These are phyloP conservation scores for Eublepharis macularius DNA, from an alignment of 2,113 vertebrate genomes.

Conservation along the genomic window DNA sequence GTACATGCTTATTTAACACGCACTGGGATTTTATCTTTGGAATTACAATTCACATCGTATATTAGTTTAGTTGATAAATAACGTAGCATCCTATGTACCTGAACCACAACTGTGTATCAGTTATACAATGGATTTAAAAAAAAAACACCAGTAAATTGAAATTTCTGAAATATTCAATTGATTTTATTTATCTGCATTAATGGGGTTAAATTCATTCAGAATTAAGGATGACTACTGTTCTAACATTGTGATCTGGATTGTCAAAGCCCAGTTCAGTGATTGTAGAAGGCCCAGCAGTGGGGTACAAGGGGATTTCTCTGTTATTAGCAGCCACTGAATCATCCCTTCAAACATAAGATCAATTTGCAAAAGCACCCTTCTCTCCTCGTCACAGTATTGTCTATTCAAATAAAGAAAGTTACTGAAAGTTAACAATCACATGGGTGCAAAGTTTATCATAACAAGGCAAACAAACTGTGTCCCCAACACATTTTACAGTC, in stretches of 20 bases:
- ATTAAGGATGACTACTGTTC: background rate
- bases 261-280: background rate
- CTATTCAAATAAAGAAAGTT: background rate
- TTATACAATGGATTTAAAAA: background rate
- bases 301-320: background rate
- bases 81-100: slow-evolving; percentile 1
- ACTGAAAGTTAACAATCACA: background rate
- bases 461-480: background rate
- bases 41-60: background rate
- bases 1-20: slow-evolving; percentile 14
- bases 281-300: background rate
- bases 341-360: background rate
- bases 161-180: too few species aligned
- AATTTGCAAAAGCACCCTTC: background rate
- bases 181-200: background rate
- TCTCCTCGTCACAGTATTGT: background rate
- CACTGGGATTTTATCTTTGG: slow-evolving; percentile 19
- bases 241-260: background rate
- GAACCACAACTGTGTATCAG: background rate
- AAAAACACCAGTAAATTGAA: background rate
- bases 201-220: background rate
- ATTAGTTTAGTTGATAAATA: background rate
- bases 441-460: background rate
- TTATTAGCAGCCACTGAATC: background rate
- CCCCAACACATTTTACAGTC: background rate